Base-by-base conservation (phyloP, 2,888 invertebrate species). In the Oxyteleia sp. region DNA sequence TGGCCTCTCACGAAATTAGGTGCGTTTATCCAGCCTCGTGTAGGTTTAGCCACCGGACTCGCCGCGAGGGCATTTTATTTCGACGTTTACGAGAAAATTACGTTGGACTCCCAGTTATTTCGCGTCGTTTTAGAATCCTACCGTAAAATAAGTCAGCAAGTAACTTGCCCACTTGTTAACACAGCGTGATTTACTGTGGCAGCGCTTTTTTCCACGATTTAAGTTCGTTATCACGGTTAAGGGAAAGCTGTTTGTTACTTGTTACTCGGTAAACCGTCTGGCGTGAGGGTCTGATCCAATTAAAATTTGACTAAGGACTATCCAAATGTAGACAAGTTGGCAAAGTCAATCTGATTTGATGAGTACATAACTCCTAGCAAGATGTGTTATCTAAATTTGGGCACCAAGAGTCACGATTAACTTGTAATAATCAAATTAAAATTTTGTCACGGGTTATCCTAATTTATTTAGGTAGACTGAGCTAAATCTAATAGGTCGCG, bases 51-150 rank as follows among this genome's bases (percentile, higher is more conserved):
- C 49, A 69, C 23, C 26, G 63, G 43, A 57, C 55, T 66, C 75
- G 74, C 51, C 61, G 38, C 82, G 87, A 84, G 84, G 79, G 20
- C 61, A 85, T 87, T 88, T 87, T 84, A 87, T 87, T 88, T 80
- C 64, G 88, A 89, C 87, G 80, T 88, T 88, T 88, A 88, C 85
- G 88, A 88, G 86, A 79, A 79, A 88, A 88, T 89, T 87, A 88
- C 86, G 84, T 61, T 32, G 26, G 82, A 84, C 87, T 88, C 64
- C 85, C 43, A 83, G 84, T 85, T 84, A 87, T 89, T 86, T 86
- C 75, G 57, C 63, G 57, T 85, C 75, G 84, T 88, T 88, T 89
- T 87, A 87, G 82, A 84, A 69, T 83, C 53, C 76, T 76, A 29
- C 69, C 84, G 71, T 87, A 87, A 88, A 84, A 78, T 78, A 69